A percentile compares a stretch with the other conserved stretches of the same genome.
These are phyloP conservation scores for Brachionus paranguensis DNA, from an alignment of 1,140 invertebrate species.

Conservation along the genomic window DNA sequence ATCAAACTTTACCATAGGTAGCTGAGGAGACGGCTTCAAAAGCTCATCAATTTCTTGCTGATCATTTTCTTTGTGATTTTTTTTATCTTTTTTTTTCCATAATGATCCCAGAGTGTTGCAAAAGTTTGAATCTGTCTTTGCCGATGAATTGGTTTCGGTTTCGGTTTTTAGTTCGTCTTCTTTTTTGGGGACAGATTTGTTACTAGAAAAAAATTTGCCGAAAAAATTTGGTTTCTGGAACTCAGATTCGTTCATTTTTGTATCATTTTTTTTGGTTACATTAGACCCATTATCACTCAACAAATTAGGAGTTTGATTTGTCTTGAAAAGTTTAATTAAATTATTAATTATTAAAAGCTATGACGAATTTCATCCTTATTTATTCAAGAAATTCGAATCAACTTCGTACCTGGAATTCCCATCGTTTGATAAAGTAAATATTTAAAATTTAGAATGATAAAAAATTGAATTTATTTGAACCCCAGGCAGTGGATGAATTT, in stretches of 20 bases:
- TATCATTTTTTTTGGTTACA: neutral
- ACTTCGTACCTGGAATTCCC: conserved; percentile 63
- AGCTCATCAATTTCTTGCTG: conserved; percentile 12
- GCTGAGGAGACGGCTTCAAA: neutral
- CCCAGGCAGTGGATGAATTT: conserved; percentile 83
- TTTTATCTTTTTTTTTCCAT: neutral
- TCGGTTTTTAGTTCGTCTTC: neutral
- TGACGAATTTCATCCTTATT: conserved; percentile 81
- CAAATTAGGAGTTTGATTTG: neutral
- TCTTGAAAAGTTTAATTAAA: conserved; percentile 1
- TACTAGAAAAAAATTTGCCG: conserved; percentile 1
- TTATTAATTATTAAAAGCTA: conserved; percentile 45
- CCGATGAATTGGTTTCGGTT: neutral
- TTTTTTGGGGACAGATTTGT: neutral
- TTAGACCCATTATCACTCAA: neutral
- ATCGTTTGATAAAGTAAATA: conserved; percentile 66
- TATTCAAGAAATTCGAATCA: conserved; percentile 67
- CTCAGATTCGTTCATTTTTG: neutral
- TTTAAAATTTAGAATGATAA: neutral
- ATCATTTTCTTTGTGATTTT: neutral
- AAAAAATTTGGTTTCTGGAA: neutral
- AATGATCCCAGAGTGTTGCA: neutral
- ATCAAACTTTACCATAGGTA: conserved; percentile 38
- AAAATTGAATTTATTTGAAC: neutral
- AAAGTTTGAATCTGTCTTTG: neutral